These are phyloP conservation scores for Rhamphomyia laevipes DNA, from an alignment of 2,888 invertebrate genomes.

Conservation along the genomic window DNA sequence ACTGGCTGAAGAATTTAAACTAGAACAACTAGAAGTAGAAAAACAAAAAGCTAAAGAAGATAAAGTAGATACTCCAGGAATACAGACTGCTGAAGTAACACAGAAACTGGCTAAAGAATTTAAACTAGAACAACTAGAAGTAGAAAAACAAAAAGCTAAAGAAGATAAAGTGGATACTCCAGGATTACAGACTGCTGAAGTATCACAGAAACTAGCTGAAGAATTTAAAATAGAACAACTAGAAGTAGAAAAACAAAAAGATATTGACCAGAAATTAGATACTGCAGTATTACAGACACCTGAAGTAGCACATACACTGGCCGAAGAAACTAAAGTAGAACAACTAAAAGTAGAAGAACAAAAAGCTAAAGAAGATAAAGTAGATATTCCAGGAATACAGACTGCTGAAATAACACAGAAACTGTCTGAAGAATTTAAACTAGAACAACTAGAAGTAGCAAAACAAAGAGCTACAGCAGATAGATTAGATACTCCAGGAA, in stretches of 20 bases:
- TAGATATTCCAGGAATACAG: background rate
- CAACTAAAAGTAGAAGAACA: background rate
- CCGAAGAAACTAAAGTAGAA: background rate
- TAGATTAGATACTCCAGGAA: background rate
- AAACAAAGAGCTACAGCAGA: conserved; percentile 3
- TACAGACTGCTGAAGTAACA: background rate
- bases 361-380: conserved; percentile 4
- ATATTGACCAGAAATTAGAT: background rate
- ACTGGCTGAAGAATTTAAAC: too few relatives aligned
- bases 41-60: conserved; percentile 7
- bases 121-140: background rate
- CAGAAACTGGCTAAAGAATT: background rate
- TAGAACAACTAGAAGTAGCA: background rate
- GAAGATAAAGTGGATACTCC: background rate
- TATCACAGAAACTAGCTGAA: background rate
- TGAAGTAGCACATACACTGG: background rate
- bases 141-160: conserved; percentile 3
- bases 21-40: background rate
- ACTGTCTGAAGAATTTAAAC: background rate
- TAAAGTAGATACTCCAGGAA: background rate
- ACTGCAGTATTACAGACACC: background rate
- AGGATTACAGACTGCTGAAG: background rate
- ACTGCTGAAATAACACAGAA: background rate
- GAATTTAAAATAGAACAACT: background rate
- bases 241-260: background rate